Evolutionary conservation across 2,888 invertebrate species (phyloP).

Genomic region (Eudasyphora cyanicolor): DNA sequence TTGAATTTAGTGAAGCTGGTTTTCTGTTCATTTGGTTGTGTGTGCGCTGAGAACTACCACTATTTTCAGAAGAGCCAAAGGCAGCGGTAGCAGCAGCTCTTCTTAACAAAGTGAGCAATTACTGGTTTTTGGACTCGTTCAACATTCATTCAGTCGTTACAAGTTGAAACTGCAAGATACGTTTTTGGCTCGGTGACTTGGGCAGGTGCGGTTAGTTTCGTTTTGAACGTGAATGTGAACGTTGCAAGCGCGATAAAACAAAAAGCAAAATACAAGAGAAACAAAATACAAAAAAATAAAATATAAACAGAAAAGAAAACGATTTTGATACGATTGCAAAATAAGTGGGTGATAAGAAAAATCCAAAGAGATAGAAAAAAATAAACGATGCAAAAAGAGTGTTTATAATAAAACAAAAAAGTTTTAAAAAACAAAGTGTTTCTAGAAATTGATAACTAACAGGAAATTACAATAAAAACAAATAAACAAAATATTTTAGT

Average conservation of each 20-base stretch:
- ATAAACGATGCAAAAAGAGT: neutral
- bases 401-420: neutral
- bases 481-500: neutral
- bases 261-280: constrained; percentile 8
- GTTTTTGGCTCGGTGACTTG: constrained; percentile 68
- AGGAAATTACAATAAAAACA: neutral
- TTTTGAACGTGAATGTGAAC: constrained; percentile 76
- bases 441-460: no score
- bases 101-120: constrained; percentile 61
- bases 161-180: constrained; percentile 65
- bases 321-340: neutral
- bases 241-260: constrained; percentile 68
- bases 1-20: neutral
- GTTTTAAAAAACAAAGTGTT: neutral
- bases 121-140: constrained; percentile 63
- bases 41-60: constrained; percentile 22
- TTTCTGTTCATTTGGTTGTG: neutral
- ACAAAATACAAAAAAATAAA: constrained; percentile 1
- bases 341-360: neutral
- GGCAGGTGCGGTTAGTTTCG: constrained; percentile 79
- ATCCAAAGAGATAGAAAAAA: neutral
- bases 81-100: constrained; percentile 17
- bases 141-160: constrained; percentile 43
- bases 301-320: neutral
- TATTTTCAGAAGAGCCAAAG: constrained; percentile 51